Base-by-base conservation (phyloP, 2,888 invertebrate genomes). In the Exocentrus adspersus region DNA sequence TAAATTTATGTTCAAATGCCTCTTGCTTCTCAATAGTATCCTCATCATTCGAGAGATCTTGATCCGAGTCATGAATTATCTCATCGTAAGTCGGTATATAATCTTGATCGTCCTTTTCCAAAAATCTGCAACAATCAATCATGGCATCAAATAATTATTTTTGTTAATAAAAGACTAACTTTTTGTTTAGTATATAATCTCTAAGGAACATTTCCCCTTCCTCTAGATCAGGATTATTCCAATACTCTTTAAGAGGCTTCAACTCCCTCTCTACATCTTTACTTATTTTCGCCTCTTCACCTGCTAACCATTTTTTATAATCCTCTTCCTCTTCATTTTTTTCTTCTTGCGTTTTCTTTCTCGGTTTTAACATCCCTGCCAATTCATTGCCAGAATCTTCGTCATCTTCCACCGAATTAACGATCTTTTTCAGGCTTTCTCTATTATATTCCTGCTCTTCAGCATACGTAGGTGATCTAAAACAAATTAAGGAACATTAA, bases 1-100 rank as follows among this genome's bases (percentile, higher is more conserved):
- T 98, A 82, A 92, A 98, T 71, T 97, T 97, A 46, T 93, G 88
- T 79, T 98, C 98, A 84, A 97, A 98, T 81, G 92, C 89, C 68
- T 93, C 94, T 81, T 95, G 94, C 78, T 91, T 88, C 74, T 92
- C 91, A 21, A 95, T 85, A 46, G 88, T 87, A 69, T 87, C 84
- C 79, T 95, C 95, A 78, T 97, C 96, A 59, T 92, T 93, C 0
- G 90, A 90, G 0, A 91, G 84, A 17, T 85, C 85, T 9, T 86
- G 85, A 69, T 85, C 85, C 20, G 83, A 84, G 74, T 87, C 85
- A 64, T 88, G 87, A 4, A 89, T 84, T 69, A 91, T 86, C 80
- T 91, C 90, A 68, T 90, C 89, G 77, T 90, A 88, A 0, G 86
- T 86, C 3, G 87, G 87, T 64, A 87, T 84, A 71, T 86, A 85